These are phyloP conservation scores for Rhombomys opimus DNA, from an alignment of 2,113 vertebrate genomes.

Conservation along the genomic window DNA sequence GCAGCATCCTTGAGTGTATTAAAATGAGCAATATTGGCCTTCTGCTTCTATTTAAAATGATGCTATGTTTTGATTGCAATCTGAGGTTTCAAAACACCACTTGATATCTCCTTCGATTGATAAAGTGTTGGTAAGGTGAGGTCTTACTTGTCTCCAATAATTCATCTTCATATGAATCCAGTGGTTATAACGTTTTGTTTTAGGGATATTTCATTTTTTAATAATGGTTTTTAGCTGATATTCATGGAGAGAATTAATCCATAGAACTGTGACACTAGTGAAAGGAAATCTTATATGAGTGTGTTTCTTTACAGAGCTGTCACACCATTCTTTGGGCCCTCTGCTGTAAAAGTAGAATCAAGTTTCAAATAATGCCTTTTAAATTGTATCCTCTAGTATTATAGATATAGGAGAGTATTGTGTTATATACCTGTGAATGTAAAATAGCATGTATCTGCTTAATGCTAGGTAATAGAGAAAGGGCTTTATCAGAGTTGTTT, in stretches of 20 bases:
- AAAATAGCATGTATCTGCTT: slow-evolving; percentile 88
- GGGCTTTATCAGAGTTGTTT: slow-evolving; percentile 89
- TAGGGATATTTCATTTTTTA: not conserved
- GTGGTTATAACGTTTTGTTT: slow-evolving; percentile 64
- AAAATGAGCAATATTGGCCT: too few species aligned
- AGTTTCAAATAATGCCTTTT: slow-evolving; percentile 79
- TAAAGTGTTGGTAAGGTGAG: slow-evolving; percentile 71
- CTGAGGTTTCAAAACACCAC: slow-evolving; percentile 56
- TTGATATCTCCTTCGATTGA: slow-evolving; percentile 70
- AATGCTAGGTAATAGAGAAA: slow-evolving; percentile 88
- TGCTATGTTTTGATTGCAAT: slow-evolving; percentile 50
- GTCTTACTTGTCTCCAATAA: slow-evolving; percentile 77
- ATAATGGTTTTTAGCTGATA: slow-evolving; percentile 84
- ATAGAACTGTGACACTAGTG: slow-evolving; percentile 73
- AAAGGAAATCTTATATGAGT: slow-evolving; percentile 63
- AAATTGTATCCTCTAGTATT: slow-evolving; percentile 88
- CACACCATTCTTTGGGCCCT: too few species aligned
- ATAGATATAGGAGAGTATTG: slow-evolving; percentile 89
- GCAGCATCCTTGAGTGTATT: too few species aligned
- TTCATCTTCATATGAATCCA: slow-evolving; percentile 71
- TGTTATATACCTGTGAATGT: slow-evolving; percentile 90
- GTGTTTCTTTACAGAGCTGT: too few species aligned
- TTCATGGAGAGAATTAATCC: slow-evolving; percentile 80
- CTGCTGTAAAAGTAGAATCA: too few species aligned
- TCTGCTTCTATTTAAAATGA: too few species aligned